A percentile compares a stretch with the other conserved stretches of the same genome.
Conservation (phyloP, 2,797 vertebrate genomes). For the Pipistrellus pygmaeus region DNA sequence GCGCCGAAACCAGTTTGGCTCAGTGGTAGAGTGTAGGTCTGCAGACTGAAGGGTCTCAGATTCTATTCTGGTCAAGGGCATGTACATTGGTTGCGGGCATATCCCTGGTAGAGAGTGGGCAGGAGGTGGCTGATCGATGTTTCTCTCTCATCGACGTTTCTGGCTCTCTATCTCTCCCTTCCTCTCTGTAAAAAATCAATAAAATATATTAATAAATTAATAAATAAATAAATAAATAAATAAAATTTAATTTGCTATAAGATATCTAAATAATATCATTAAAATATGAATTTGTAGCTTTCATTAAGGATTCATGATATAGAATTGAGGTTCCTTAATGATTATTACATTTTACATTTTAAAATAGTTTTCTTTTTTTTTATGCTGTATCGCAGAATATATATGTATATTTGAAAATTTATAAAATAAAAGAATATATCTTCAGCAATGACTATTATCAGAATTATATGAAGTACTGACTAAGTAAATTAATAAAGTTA, state of each 20-base stretch:
- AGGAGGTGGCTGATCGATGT: too few species aligned
- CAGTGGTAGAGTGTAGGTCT: too few species aligned
- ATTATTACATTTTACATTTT: not conserved
- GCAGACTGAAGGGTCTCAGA: too few species aligned
- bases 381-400: not conserved
- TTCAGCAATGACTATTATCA: not conserved
- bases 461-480: not conserved
- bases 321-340: not conserved
- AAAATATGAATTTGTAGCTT: not conserved
- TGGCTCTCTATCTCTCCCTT: too few species aligned
- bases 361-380: not conserved
- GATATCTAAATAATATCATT: not conserved
- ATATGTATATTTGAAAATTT: not conserved
- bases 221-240: too few species aligned
- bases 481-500: not conserved
- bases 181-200: too few species aligned
- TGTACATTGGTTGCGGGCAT: too few species aligned
- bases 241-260: not conserved
- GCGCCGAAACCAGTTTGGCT: too few species aligned
- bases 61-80: too few species aligned
- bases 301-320: not conserved
- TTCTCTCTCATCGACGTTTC: too few species aligned
- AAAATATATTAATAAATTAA: too few species aligned
- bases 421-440: not conserved
- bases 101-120: too few species aligned